Evolutionary conservation across 2,888 invertebrate species (phyloP).

Genomic region (Cephonodes hylas): DNA sequence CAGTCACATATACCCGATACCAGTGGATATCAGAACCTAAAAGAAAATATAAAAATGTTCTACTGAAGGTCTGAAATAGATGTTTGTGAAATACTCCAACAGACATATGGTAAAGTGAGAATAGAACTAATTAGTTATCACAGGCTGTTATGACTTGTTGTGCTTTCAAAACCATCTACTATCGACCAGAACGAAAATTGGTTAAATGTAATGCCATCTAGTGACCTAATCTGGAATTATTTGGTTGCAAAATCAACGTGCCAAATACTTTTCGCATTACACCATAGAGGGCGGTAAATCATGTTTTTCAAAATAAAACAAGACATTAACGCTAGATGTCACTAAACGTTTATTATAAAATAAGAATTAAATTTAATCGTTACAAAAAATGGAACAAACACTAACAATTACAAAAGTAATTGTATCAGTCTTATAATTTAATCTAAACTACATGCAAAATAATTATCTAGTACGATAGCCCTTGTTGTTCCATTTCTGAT

Average conservation of each 20-base stretch:
- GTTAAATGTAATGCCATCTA: not conserved
- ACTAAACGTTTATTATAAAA: not conserved
- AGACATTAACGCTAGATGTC: not conserved
- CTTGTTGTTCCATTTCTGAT: slow-evolving; percentile 59
- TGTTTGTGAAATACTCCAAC: too few relatives aligned
- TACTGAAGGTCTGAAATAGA: too few relatives aligned
- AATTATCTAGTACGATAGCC: slow-evolving; percentile 54
- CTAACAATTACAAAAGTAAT: slow-evolving; percentile 11
- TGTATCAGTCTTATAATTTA: slow-evolving; percentile 24
- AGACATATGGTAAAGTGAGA: too few relatives aligned
- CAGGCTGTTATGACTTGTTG: too few relatives aligned
- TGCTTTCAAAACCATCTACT: too few relatives aligned
- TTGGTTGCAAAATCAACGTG: too few relatives aligned
- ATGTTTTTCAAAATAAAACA: not conserved
- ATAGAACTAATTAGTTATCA: too few relatives aligned
- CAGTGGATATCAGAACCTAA: too few relatives aligned
- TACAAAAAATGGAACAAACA: not conserved
- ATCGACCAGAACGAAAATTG: too few relatives aligned
- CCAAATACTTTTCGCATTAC: not conserved
- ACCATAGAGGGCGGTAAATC: slow-evolving; percentile 19
- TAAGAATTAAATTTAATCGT: not conserved
- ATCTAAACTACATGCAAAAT: not conserved
- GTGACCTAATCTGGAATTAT: not conserved
- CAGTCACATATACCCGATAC: too few relatives aligned
- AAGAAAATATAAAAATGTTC: too few relatives aligned